Conservation (phyloP, 2,888 invertebrate genomes). For the Thalpophila matura region DNA sequence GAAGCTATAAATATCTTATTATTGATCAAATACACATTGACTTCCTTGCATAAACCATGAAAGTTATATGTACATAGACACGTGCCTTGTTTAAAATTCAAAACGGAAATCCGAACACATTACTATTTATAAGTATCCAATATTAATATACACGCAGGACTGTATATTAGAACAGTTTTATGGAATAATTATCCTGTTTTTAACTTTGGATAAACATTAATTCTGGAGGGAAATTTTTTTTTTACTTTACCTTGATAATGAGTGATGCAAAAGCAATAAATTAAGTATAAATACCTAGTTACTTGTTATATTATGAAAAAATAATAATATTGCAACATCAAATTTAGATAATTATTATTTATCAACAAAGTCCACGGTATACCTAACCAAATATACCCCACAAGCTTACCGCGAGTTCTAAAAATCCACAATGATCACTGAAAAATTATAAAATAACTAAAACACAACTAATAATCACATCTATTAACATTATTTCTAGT, state of each 20-base stretch:
- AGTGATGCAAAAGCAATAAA: neutral
- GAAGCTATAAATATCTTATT: neutral
- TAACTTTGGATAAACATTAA: neutral
- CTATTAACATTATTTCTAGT: slow-evolving; percentile 34
- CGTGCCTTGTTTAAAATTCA: slow-evolving; percentile 6
- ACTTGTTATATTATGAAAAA: neutral
- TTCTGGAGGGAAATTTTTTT: slow-evolving; percentile 38
- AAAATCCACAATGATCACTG: slow-evolving; percentile 58
- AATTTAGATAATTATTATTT: neutral
- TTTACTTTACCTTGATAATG: neutral
- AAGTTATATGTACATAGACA: too few relatives aligned
- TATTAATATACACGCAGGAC: neutral
- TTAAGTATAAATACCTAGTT: fast-evolving
- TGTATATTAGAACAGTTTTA: neutral
- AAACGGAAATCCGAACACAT: neutral
- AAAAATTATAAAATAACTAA: slow-evolving; percentile 32
- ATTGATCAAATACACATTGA: neutral
- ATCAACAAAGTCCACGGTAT: neutral
- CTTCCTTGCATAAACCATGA: neutral
- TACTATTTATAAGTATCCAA: neutral
- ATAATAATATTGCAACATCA: neutral
- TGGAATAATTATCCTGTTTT: neutral
- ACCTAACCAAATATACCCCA: slow-evolving; percentile 42
- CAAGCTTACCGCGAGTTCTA: slow-evolving; percentile 47
- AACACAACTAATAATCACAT: slow-evolving; percentile 38